phyloP scores from a whole-genome alignment of 2,797 vertebrate genomes.

The Dipus sagitta region DNA sequence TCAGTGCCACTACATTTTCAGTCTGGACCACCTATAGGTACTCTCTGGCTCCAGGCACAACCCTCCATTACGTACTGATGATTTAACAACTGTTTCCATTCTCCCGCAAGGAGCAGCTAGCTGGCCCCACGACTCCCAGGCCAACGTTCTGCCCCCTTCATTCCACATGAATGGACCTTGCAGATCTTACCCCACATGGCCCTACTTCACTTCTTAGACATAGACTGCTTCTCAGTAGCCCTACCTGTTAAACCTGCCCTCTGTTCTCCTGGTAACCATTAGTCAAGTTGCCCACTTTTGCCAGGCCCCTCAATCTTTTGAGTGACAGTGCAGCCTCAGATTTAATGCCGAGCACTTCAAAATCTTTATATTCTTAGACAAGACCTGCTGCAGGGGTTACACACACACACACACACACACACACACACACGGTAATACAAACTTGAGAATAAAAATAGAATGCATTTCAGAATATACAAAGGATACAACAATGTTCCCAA shows the following conservation, averaged over 20 bases:
- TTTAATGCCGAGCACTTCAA: conserved; percentile 21
- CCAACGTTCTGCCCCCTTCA: background rate
- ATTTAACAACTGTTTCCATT: conserved; percentile 16
- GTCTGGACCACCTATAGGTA: background rate
- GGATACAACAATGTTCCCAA: background rate
- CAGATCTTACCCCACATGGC: background rate
- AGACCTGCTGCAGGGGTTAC: conserved; percentile 18
- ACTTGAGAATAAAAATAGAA: conserved; percentile 3
- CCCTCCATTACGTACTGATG: background rate
- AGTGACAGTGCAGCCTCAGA: background rate
- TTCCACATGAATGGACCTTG: background rate
- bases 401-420: conserved; percentile 36
- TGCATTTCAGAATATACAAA: conserved; percentile 21
- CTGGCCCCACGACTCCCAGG: background rate
- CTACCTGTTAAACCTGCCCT: background rate
- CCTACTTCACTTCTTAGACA: background rate
- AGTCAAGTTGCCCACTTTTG: background rate
- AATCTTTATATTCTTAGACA: conserved; percentile 49
- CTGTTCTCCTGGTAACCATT: background rate
- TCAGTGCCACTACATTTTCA: background rate
- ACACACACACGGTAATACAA: conserved; percentile 11
- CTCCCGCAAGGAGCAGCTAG: background rate
- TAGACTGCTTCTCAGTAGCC: background rate
- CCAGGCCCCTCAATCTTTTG: conserved; percentile 6
- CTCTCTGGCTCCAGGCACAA: background rate